Evolutionary conservation across 2,797 vertebrate species (phyloP), one percentile per base, ranked within the genome.

Genomic region (Rhyacichthys aspro): DNA sequence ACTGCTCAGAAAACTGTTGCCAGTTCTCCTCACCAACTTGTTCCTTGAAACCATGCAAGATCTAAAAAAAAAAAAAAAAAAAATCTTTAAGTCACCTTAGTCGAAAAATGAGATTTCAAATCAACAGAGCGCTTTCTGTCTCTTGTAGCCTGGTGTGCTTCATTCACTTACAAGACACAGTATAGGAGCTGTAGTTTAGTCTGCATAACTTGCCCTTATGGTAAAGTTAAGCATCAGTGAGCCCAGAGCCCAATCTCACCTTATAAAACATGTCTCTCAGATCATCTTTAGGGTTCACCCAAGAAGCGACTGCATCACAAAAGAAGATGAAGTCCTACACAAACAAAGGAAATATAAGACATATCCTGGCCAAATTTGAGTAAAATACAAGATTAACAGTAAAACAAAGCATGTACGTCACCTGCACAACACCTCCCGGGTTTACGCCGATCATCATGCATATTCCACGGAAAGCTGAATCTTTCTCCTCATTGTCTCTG

Each of bases 371-470:
- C 23, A 28, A 6, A 28, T 28, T 28, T 28, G 7, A 28, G 23
- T 28, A 28, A 28, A 28, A 28, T 28, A 1, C 23, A 28, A 28
- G 4, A 6, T 3, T 28, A 28, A 23, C 19, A 2, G 5, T 23
- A 5, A 23, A 28, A 28, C 23, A 5, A 3, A 28, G 19, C 19
- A 23, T 23, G 19, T 23, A 23, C 2, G 23, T 28, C 23, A 95
- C 96, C 95, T 98, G 96, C 65, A 98, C 96, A 0, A 97, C 96
- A 2, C 96, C 96, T 7, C 94, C 95, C 0, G 96, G 96, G 75
- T 98, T 98, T n/a, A 95, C 96, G 0, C 96, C 95, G 0, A 98
- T 98, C 96, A 98, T 98, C 81, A 98, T 93, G 17, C 96, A 98
- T 84, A 98, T 98, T 58, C 96, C 96, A 0, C 96, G 90, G 85